phyloP scores from a whole-genome alignment of 2,888 invertebrate genomes.

The Lasioglossum vierecki region DNA sequence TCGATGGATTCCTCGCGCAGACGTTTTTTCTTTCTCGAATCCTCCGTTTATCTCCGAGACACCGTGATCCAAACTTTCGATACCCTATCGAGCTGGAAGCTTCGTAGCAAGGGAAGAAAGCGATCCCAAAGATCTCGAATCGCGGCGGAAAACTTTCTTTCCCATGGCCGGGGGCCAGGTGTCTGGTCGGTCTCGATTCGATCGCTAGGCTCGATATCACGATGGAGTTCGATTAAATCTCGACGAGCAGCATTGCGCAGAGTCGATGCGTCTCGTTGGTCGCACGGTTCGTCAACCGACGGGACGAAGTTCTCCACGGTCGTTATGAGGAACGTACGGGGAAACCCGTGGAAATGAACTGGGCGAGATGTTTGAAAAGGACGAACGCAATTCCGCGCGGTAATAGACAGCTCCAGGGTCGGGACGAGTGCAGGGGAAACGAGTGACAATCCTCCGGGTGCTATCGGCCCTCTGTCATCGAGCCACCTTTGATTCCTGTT shows the following conservation, averaged over 20 bases:
- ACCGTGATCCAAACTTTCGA: neutral
- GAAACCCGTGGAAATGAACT: conserved; percentile 65
- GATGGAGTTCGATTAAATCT: conserved; percentile 27
- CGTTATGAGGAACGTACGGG: neutral
- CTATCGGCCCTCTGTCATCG: conserved; percentile 51
- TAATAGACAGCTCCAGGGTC: conserved; percentile 68
- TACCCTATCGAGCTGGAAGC: conserved; percentile 6
- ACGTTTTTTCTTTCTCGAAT: neutral
- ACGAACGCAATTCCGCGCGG: conserved; percentile 71
- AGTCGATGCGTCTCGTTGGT: neutral
- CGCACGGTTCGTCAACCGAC: neutral
- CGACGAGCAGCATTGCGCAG: neutral
- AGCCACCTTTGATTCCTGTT: conserved; percentile 58
- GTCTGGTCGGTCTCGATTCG: conserved; percentile 13
- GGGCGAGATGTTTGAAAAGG: conserved; percentile 71
- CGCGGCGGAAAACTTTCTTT: conserved; percentile 17
- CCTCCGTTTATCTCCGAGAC: neutral
- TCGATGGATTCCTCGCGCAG: neutral
- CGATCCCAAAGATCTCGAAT: neutral
- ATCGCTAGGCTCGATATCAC: conserved; percentile 18
- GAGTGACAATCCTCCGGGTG: conserved; percentile 23
- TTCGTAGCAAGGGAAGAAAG: neutral
- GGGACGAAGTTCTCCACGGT: neutral
- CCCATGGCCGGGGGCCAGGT: neutral
- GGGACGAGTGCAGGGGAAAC: conserved; percentile 17